Evolutionary conservation across 2,797 vertebrate species (phyloP).

Genomic region (Urophycis tenuis): DNA sequence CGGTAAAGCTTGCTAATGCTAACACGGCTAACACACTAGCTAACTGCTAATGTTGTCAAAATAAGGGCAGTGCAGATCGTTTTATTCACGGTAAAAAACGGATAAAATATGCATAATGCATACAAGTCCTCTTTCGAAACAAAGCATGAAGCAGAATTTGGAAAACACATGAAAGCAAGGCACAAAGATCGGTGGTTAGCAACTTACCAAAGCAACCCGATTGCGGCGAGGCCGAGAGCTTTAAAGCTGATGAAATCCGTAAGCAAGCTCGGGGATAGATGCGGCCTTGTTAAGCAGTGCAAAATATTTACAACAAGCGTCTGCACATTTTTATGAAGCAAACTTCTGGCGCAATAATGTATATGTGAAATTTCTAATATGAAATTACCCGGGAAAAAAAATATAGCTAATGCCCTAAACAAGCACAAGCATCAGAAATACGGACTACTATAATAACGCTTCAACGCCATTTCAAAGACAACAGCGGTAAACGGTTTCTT

Average conservation of each 20-base stretch:
- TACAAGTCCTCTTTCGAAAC: neutral
- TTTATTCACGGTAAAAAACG: neutral
- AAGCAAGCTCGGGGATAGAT: slow-evolving; percentile 58
- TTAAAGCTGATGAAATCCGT: slow-evolving; percentile 55
- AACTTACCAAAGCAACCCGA: slow-evolving; percentile 58
- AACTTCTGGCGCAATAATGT: neutral
- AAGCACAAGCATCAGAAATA: slow-evolving; percentile 34
- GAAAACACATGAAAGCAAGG: neutral
- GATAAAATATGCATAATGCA: neutral
- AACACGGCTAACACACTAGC: slow-evolving; percentile 32
- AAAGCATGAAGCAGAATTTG: neutral
- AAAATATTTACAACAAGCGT: slow-evolving; percentile 48
- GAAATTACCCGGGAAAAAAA: slow-evolving; percentile 18
- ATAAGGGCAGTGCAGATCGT: neutral
- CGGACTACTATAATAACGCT: slow-evolving; percentile 42
- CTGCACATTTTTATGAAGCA: slow-evolving; percentile 43
- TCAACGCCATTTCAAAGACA: slow-evolving; percentile 73
- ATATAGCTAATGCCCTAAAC: slow-evolving; percentile 31
- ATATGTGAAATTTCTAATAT: neutral
- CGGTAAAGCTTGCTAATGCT: slow-evolving; percentile 30
- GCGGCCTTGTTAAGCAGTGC: slow-evolving; percentile 68
- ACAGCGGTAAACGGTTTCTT: slow-evolving; percentile 60
- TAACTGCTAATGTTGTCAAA: slow-evolving; percentile 1
- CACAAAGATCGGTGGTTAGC: slow-evolving; percentile 16
- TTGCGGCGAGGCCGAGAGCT: slow-evolving; percentile 48